A percentile compares a stretch with the other conserved stretches of the same genome.
These are phyloP conservation scores for Coreoperca whiteheadi DNA, from an alignment of 2,113 vertebrate genomes.

Conservation along the genomic window DNA sequence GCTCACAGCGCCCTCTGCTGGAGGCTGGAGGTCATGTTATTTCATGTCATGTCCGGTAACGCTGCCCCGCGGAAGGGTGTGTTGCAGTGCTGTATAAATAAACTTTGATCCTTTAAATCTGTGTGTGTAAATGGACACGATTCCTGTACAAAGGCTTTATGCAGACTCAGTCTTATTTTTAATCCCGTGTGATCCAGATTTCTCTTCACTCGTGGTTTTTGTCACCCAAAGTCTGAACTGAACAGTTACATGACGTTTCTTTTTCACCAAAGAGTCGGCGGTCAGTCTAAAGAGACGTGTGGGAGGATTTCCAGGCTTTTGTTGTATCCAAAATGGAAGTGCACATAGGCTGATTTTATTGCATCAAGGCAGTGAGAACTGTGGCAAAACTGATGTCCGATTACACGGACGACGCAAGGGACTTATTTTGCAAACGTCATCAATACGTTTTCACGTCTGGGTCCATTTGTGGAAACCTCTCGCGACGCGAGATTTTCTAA, in stretches of 20 bases:
- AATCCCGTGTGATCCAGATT: conserved; percentile 7
- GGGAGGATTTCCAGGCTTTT: neutral
- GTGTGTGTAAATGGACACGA: conserved; percentile 18
- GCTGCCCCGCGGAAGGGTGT: neutral
- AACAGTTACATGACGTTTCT: neutral
- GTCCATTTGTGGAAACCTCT: too few relatives aligned
- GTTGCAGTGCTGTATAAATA: conserved; percentile 20
- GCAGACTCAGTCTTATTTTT: neutral
- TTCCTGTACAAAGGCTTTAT: conserved; percentile 33
- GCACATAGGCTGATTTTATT: neutral
- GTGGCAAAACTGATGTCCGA: neutral
- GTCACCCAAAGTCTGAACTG: too few relatives aligned
- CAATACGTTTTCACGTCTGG: too few relatives aligned
- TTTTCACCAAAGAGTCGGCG: neutral
- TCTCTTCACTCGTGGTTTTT: neutral
- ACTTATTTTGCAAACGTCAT: neutral
- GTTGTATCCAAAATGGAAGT: neutral
- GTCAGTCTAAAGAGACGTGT: neutral
- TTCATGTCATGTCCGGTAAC: conserved; percentile 24
- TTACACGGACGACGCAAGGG: neutral
- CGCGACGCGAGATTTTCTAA: too few relatives aligned
- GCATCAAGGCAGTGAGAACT: neutral
- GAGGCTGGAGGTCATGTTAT: neutral
- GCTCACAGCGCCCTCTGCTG: conserved; percentile 68
- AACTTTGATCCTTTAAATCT: conserved; percentile 30